phyloP scores from a whole-genome alignment of 92 coral and sea anemone genomes.

The Chrysogorgia sp. region DNA sequence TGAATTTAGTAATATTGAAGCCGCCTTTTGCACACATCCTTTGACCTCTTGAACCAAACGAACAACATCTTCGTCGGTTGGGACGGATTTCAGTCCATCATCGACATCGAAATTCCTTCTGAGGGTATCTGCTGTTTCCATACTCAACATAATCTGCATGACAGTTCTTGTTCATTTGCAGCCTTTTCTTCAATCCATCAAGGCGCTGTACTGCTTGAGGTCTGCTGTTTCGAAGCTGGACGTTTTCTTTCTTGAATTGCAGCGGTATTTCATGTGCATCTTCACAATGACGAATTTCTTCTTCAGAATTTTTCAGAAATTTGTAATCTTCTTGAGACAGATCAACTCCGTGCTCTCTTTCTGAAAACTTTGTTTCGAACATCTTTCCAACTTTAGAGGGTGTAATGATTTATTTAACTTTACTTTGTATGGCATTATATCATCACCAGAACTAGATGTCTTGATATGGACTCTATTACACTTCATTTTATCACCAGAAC shows the following conservation, averaged over 20 bases:
- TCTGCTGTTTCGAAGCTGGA: conserved; percentile 50
- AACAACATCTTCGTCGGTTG: no score
- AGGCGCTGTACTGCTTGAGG: no score
- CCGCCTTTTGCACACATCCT: no score
- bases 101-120: no score
- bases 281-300: conserved; percentile 46
- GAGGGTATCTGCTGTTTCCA: no score
- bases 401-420: conserved; percentile 27
- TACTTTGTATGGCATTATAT: conserved; percentile 41
- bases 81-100: no score
- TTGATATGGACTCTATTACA: conserved; percentile 54
- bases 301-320: conserved; percentile 52
- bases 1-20: no score
- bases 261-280: conserved; percentile 57
- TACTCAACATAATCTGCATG: no score
- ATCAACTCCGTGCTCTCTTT: conserved; percentile 48
- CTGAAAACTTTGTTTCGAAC: conserved; percentile 56
- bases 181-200: no score
- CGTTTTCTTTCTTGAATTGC: conserved; percentile 39
- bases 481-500: neutral
- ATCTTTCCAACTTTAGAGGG: conserved; percentile 46
- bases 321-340: conserved; percentile 49
- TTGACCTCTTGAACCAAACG: no score
- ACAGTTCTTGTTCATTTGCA: no score
- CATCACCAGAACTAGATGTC: conserved; percentile 7